Evolutionary conservation across 2,113 vertebrate species (phyloP), one percentile per base, ranked within the genome.

Genomic region (Peucedramus taeniatus): DNA sequence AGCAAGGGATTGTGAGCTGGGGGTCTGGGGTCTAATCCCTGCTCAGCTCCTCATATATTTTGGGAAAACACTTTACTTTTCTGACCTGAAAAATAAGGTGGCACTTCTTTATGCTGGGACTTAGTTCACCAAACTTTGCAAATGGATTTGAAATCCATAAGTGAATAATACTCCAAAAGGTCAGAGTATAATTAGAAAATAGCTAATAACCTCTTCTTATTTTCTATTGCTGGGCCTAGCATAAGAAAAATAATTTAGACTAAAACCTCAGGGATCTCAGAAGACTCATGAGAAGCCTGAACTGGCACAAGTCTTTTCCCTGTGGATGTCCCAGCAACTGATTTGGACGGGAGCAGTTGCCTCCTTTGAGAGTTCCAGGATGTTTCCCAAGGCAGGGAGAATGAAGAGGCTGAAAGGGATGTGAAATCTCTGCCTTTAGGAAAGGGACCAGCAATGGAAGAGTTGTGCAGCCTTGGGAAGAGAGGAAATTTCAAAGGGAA

Each of bases 1-100:
- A 89, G 94, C 40, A 27, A 56, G 70, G 74, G 94, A 96, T 87
- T 96, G 91, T 16, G 81, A 91, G 61, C 69, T 68, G 81, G 53
- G 57, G 77, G 60, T 44, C 74, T 89, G 77, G 66, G 77, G 77
- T 82, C 72, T 95, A 95, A 95, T 95, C 83, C 87, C 70, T 69
- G 93, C 89, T 94, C 94, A 94, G 49, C 56, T 94, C 37, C 61
- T 89, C 84, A 65, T 50, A 49, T 53, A 45, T 87, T 94, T 71
- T 9, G 70, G 57, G 81, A 71, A 84, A 93, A 96, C 80, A 65
- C 31, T 93, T 93, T 11, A 70, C 47, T 93, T 71, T 84, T 57
- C 83, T 87, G 83, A 83, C 74, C 69, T 51, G 44, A 74, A 93
- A 97, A 96, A 86, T 69, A 69, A 84, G 70, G 63, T 69, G 75